phyloP scores from a whole-genome alignment of 2,113 vertebrate species.

The Zapornia atra region DNA sequence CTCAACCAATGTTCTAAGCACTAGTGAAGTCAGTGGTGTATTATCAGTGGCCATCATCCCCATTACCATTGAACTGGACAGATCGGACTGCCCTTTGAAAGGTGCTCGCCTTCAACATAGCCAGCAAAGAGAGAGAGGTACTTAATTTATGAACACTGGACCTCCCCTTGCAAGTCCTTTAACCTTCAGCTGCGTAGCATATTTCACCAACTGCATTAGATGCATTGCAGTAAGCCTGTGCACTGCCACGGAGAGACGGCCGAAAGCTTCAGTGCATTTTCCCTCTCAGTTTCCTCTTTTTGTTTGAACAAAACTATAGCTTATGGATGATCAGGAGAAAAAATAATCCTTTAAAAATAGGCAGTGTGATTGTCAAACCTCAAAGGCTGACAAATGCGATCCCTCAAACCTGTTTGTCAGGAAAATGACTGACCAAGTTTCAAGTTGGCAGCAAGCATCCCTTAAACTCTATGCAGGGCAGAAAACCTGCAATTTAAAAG shows the following conservation, averaged over 20 bases:
- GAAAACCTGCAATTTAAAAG: background rate
- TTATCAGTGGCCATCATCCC: background rate
- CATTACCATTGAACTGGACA: background rate
- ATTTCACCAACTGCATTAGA: background rate
- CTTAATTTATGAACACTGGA: background rate
- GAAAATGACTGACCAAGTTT: background rate
- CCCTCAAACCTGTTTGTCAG: background rate
- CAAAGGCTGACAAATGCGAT: background rate
- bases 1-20: background rate
- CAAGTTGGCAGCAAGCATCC: background rate
- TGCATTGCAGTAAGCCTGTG: background rate
- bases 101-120: background rate
- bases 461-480: background rate
- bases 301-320: background rate
- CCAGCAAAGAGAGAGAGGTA: background rate
- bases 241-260: background rate
- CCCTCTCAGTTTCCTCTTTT: background rate
- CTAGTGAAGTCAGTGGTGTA: background rate
- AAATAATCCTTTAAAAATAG: background rate
- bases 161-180: background rate
- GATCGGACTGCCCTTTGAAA: background rate
- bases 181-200: accelerated
- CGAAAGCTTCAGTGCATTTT: background rate
- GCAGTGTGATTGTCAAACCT: background rate
- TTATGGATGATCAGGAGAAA: background rate